Evolutionary conservation across 2,888 invertebrate genomes (phyloP).

Genomic region (Dioctria rufipes): DNA sequence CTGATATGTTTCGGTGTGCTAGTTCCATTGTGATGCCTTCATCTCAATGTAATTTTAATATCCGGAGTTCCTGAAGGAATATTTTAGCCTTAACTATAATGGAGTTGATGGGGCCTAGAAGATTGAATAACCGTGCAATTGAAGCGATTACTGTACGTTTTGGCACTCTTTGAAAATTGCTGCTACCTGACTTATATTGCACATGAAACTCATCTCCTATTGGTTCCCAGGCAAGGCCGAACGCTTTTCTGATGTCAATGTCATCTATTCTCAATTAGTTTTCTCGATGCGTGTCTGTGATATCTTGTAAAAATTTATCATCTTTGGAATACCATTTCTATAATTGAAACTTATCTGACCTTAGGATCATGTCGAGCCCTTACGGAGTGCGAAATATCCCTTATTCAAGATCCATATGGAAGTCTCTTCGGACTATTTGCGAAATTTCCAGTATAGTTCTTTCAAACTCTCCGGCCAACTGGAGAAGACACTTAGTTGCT

Average conservation of each 20-base stretch:
- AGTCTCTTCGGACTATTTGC: too few species aligned
- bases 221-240: slow-evolving; percentile 33
- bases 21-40: not conserved
- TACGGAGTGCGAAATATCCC: too few species aligned
- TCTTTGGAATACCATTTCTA: slow-evolving; percentile 45
- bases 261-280: not conserved
- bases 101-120: not conserved
- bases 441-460: too few species aligned
- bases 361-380: too few species aligned
- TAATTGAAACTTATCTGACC: too few species aligned
- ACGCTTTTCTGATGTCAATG: slow-evolving; percentile 1
- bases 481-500: too few species aligned
- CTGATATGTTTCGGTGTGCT: too few species aligned
- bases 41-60: not conserved
- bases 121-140: not conserved
- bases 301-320: slow-evolving; percentile 12
- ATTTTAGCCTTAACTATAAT: not conserved
- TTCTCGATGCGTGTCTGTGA: slow-evolving; percentile 19
- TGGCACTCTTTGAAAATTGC: not conserved
- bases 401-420: too few species aligned
- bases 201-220: not conserved
- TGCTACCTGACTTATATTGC: not conserved
- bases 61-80: too few species aligned
- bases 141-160: not conserved
- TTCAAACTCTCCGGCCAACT: too few species aligned